These are phyloP conservation scores for Troglohyphantes excavatus DNA, from an alignment of 2,888 invertebrate species.

Conservation along the genomic window DNA sequence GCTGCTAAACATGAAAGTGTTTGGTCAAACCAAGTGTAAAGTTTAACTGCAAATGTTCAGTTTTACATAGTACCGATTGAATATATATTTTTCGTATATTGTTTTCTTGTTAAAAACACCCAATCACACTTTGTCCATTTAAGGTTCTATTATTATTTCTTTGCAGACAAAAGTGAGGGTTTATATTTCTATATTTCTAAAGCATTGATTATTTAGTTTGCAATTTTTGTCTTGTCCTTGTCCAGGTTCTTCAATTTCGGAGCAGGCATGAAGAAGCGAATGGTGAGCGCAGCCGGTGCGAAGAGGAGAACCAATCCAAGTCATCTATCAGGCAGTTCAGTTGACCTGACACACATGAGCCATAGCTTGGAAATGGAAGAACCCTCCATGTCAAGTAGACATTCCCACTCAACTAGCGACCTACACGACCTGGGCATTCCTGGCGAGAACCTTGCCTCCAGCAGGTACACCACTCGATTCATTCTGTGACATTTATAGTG, in stretches of 20 bases:
- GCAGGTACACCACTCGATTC: slow-evolving; percentile 36
- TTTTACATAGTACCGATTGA: too few relatives aligned
- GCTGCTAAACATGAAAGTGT: too few relatives aligned
- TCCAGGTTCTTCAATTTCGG: slow-evolving; percentile 94
- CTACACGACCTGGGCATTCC: slow-evolving; percentile 85
- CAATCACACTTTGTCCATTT: too few relatives aligned
- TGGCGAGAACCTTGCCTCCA: slow-evolving; percentile 89
- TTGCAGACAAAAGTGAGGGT: too few relatives aligned
- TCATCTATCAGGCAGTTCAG: slow-evolving; percentile 79
- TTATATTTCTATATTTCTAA: too few relatives aligned
- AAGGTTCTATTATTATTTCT: too few relatives aligned
- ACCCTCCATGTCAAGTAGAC: slow-evolving; percentile 82
- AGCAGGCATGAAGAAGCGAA: slow-evolving; percentile 92
- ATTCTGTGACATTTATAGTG: too few relatives aligned
- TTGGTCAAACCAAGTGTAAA: too few relatives aligned
- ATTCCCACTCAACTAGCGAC: slow-evolving; percentile 95
- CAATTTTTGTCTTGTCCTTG: neutral
- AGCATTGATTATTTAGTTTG: too few relatives aligned
- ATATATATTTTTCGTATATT: too few relatives aligned
- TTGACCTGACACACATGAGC: slow-evolving; percentile 86
- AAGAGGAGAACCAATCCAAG: slow-evolving; percentile 77
- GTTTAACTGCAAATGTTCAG: too few relatives aligned
- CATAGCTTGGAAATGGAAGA: slow-evolving; percentile 82
- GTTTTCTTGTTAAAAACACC: too few relatives aligned
- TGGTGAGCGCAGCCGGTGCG: slow-evolving; percentile 83